phyloP scores from a whole-genome alignment of 2,113 vertebrate species.

The Tringa solitaria region DNA sequence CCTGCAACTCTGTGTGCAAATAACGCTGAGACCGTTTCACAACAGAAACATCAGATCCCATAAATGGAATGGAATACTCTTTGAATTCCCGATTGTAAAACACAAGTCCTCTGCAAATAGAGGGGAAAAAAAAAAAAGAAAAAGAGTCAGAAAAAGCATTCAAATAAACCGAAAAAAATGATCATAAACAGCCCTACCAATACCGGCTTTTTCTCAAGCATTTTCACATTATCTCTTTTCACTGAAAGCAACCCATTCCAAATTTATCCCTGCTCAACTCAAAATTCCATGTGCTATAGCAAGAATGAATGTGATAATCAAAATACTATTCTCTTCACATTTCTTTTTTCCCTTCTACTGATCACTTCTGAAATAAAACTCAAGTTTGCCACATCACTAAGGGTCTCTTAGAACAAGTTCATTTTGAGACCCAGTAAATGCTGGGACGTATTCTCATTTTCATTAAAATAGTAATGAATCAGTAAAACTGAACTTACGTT shows the following conservation, averaged over 20 bases:
- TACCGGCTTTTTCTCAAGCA: background rate
- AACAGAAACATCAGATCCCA: conserved; percentile 89
- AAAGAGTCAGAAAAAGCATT: background rate
- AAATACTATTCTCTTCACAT: background rate
- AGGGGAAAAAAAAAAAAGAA: background rate
- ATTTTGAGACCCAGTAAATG: background rate
- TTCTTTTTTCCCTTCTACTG: background rate
- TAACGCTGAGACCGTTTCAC: conserved; percentile 91
- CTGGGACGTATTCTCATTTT: background rate
- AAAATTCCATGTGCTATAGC: background rate
- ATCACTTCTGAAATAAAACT: background rate
- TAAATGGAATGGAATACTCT: conserved; percentile 85
- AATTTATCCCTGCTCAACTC: background rate
- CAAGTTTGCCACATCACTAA: background rate
- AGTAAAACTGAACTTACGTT: background rate
- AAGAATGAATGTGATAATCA: background rate
- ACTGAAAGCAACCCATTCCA: background rate
- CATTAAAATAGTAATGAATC: background rate
- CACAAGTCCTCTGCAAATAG: conserved; percentile 76
- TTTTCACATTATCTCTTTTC: background rate
- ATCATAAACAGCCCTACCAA: background rate
- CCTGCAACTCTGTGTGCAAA: conserved; percentile 79
- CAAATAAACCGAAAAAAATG: background rate
- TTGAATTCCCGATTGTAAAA: conserved; percentile 87
- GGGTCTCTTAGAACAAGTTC: background rate